Percentiles rank a stretch among this genome's conserved stretches.
Evolutionary conservation across 2,113 vertebrate species (phyloP).

Genomic region (Naja naja): DNA sequence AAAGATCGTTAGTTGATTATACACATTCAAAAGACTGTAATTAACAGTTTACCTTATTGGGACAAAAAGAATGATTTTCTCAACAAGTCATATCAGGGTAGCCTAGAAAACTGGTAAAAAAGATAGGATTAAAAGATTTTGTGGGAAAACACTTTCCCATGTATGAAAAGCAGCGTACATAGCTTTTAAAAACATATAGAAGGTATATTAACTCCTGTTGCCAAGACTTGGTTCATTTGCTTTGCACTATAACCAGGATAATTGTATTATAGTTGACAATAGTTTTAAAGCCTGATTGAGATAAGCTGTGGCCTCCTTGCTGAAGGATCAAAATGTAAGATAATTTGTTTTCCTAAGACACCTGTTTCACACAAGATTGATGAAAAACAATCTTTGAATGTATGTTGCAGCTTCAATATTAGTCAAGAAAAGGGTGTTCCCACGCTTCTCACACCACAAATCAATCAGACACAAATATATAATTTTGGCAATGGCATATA

Average conservation of each 20-base stretch:
- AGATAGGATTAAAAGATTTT: constrained; percentile 59
- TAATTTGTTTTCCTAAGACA: constrained; percentile 65
- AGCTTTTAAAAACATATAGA: constrained; percentile 55
- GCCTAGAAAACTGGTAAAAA: constrained; percentile 9
- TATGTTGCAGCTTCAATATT: constrained; percentile 39
- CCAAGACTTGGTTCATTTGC: constrained; percentile 52
- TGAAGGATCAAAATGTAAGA: constrained; percentile 61
- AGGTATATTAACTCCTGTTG: constrained; percentile 56
- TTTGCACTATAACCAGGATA: constrained; percentile 55
- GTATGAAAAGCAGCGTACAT: constrained; percentile 52
- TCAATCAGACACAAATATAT: background rate
- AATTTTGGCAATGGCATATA: background rate
- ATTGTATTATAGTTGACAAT: constrained; percentile 68
- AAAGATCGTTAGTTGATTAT: background rate
- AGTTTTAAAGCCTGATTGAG: constrained; percentile 63
- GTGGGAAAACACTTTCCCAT: constrained; percentile 70
- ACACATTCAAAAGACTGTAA: background rate
- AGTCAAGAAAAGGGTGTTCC: constrained; percentile 53
- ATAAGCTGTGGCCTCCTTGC: constrained; percentile 43
- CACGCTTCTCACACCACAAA: constrained; percentile 64
- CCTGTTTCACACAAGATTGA: constrained; percentile 56
- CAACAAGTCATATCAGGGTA: background rate
- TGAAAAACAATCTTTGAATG: constrained; percentile 47
- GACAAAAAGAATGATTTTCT: constrained; percentile 18
- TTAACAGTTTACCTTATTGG: background rate